phyloP scores from a whole-genome alignment of 2,113 vertebrate species.

The Orycteropus afer region DNA sequence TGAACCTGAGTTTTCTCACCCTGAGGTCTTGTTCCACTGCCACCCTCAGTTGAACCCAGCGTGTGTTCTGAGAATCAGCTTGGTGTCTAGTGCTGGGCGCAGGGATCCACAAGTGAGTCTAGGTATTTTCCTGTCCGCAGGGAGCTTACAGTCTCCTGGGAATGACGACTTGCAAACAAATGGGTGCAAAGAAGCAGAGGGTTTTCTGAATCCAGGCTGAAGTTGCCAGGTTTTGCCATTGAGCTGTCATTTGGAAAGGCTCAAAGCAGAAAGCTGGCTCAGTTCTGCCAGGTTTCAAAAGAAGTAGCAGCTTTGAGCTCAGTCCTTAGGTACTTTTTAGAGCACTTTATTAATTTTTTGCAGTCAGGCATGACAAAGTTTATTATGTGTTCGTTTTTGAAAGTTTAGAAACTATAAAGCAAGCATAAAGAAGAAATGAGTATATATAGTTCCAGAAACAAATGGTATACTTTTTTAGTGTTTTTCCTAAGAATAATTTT shows the following conservation, averaged over 20 bases:
- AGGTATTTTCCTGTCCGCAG: background rate
- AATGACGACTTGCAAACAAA: background rate
- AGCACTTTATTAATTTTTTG: background rate
- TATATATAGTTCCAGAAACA: background rate
- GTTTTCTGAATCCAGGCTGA: background rate
- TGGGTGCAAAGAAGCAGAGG: background rate
- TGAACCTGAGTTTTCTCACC: background rate
- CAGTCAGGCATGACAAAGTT: background rate
- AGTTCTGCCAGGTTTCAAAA: background rate
- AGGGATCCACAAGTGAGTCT: background rate
- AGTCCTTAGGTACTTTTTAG: background rate
- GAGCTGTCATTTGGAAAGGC: background rate
- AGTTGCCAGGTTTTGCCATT: background rate
- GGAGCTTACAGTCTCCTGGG: background rate
- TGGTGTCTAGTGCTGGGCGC: accelerated
- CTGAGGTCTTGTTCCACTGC: accelerated
- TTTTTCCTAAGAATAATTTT: background rate
- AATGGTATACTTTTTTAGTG: background rate
- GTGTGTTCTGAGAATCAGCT: background rate
- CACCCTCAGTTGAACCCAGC: accelerated
- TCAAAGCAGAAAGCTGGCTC: background rate
- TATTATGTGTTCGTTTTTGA: background rate
- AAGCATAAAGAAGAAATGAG: background rate
- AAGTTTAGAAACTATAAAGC: background rate
- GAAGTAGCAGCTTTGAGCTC: background rate